A percentile compares a stretch with the other conserved stretches of the same genome.
phyloP scores from a whole-genome alignment of 1,140 invertebrate species.

The Chelonus insularis region DNA sequence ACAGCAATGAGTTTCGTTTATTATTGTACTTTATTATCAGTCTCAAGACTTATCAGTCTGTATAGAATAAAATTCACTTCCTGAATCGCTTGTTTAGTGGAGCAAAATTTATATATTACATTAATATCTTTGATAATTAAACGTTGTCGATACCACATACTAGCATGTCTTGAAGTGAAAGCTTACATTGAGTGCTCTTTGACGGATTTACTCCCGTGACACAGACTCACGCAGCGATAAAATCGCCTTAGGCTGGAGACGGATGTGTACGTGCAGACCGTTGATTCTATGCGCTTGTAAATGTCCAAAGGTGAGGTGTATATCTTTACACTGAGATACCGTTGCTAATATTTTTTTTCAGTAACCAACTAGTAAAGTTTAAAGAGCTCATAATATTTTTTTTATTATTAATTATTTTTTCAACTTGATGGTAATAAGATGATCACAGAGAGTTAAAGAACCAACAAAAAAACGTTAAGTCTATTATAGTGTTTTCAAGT shows the following conservation, averaged over 20 bases:
- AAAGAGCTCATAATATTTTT: not conserved
- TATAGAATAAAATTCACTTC: slow-evolving; percentile 22
- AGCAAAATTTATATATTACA: slow-evolving; percentile 34
- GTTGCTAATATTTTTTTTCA: not conserved
- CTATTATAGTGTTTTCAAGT: no score
- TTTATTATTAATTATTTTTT: not conserved
- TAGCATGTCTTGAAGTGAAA: slow-evolving; percentile 32
- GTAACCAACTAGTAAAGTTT: not conserved
- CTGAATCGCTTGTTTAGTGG: slow-evolving; percentile 22
- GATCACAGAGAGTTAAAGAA: no score
- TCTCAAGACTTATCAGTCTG: no score
- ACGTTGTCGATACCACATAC: slow-evolving; percentile 23
- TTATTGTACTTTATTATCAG: no score
- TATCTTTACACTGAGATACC: slow-evolving; percentile 1
- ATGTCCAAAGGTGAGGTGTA: slow-evolving; percentile 1
- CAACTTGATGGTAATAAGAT: no score
- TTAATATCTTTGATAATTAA: slow-evolving; percentile 38
- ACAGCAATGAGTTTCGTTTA: no score
- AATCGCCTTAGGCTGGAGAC: not conserved
- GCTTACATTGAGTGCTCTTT: slow-evolving; percentile 28
- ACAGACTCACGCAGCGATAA: slow-evolving; percentile 19
- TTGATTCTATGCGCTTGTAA: slow-evolving; percentile 1
- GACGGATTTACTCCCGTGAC: slow-evolving; percentile 34
- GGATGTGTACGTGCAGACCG: not conserved
- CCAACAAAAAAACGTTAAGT: no score